Evolutionary conservation across 2,797 vertebrate genomes (phyloP).

Genomic region (Coregonus sp.): DNA sequence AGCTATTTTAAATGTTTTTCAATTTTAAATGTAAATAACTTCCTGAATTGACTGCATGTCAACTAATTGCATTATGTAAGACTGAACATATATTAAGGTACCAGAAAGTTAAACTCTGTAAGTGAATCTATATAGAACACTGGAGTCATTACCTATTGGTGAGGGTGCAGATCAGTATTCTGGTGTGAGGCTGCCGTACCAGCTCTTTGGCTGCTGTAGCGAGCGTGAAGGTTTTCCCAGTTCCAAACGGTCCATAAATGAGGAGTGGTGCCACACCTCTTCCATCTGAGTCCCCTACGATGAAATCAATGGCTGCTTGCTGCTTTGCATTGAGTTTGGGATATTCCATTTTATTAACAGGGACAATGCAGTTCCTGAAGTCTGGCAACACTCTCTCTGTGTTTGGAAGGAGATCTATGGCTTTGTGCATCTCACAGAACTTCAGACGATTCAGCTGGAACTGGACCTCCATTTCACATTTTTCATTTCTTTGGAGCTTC

Average conservation of each 20-base stretch:
- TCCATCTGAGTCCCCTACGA: conserved; percentile 59
- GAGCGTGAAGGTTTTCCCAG: conserved; percentile 90
- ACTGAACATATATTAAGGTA: too few species aligned
- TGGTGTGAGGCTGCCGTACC: conserved; percentile 68
- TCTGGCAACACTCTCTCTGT: conserved; percentile 81
- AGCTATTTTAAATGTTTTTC: too few species aligned
- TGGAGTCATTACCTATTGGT: conserved; percentile 77
- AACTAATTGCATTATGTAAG: too few species aligned
- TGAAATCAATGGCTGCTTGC: conserved; percentile 79
- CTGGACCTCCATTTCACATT: conserved; percentile 82
- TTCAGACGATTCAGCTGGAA: conserved; percentile 82
- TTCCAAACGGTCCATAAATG: conserved; percentile 76
- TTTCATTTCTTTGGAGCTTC: conserved; percentile 59
- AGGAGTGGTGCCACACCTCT: conserved; percentile 66
- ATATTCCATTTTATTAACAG: conserved; percentile 40
- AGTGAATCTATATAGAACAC: background rate
- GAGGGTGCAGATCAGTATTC: conserved; percentile 89
- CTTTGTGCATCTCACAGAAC: conserved; percentile 49
- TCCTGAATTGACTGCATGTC: too few species aligned
- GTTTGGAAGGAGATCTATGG: conserved; percentile 79
- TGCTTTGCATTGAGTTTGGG: conserved; percentile 82
- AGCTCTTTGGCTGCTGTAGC: conserved; percentile 84
- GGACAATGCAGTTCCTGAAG: conserved; percentile 71
- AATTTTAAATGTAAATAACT: too few species aligned
- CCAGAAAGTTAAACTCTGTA: background rate